phyloP scores from a whole-genome alignment of 1,140 invertebrate species.

The Meloidogyne floridensis region DNA sequence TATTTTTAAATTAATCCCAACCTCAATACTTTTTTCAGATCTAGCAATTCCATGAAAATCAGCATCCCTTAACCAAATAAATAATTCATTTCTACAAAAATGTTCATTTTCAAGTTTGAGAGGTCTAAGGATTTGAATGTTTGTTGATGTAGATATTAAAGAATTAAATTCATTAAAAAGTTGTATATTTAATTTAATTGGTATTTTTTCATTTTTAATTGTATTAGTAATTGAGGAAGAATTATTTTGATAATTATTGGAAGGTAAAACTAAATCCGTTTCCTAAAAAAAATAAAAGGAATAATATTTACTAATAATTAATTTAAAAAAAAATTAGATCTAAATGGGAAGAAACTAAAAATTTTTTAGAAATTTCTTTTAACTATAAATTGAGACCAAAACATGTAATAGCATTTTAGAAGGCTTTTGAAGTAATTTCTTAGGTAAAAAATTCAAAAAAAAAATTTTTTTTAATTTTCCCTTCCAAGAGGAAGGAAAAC shows the following conservation, averaged over 20 bases:
- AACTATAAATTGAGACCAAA: no score
- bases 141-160: not conserved
- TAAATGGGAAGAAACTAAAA: no score
- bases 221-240: not conserved
- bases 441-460: no score
- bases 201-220: slow-evolving; percentile 1
- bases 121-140: not conserved
- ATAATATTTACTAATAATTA: no score
- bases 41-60: slow-evolving; percentile 34
- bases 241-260: not conserved
- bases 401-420: no score
- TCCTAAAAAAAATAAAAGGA: not conserved
- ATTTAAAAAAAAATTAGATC: no score
- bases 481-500: no score
- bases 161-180: slow-evolving; percentile 6
- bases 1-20: slow-evolving; percentile 4
- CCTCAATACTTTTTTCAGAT: slow-evolving; percentile 32
- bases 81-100: slow-evolving; percentile 31
- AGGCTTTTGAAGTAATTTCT: no score
- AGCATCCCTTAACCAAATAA: slow-evolving; percentile 22
- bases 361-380: no score
- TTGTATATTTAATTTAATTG: slow-evolving; percentile 10
- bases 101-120: not conserved
- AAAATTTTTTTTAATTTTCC: no score
- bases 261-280: not conserved